Conservation (phyloP, 2,888 invertebrate species). For the Iselma pallidipennis region DNA sequence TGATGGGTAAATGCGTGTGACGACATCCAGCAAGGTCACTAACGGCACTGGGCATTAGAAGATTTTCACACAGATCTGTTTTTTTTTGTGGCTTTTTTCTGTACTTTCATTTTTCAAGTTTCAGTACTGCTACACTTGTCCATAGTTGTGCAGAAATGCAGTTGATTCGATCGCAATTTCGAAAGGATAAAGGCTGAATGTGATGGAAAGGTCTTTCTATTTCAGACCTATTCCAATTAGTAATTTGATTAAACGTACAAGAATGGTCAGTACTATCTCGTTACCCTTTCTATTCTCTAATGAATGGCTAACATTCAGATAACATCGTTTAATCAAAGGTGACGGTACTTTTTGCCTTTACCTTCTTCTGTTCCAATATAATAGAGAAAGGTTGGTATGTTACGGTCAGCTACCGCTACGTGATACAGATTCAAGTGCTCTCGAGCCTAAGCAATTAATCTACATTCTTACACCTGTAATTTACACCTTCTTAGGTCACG, state of each 20-base stretch:
- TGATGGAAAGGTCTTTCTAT: background rate
- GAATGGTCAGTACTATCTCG: background rate
- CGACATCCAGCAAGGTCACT: background rate
- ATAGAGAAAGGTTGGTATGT: constrained; percentile 46
- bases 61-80: background rate
- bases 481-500: constrained; percentile 45
- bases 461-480: constrained; percentile 49
- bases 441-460: constrained; percentile 42
- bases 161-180: too few species aligned
- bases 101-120: background rate
- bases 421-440: constrained; percentile 43
- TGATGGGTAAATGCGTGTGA: too few species aligned
- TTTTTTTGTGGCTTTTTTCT: background rate
- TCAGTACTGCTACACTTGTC: background rate
- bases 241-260: background rate
- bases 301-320: constrained; percentile 20
- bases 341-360: constrained; percentile 33
- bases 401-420: constrained; percentile 46
- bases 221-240: background rate
- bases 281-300: constrained; percentile 2
- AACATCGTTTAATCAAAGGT: constrained; percentile 31
- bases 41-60: background rate
- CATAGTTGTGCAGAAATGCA: background rate
- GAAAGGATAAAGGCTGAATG: background rate
- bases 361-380: constrained; percentile 24